Percentiles rank a stretch among this genome's conserved stretches.
phyloP scores from a whole-genome alignment of 2,113 vertebrate species.

The Ciconia boyciana region DNA sequence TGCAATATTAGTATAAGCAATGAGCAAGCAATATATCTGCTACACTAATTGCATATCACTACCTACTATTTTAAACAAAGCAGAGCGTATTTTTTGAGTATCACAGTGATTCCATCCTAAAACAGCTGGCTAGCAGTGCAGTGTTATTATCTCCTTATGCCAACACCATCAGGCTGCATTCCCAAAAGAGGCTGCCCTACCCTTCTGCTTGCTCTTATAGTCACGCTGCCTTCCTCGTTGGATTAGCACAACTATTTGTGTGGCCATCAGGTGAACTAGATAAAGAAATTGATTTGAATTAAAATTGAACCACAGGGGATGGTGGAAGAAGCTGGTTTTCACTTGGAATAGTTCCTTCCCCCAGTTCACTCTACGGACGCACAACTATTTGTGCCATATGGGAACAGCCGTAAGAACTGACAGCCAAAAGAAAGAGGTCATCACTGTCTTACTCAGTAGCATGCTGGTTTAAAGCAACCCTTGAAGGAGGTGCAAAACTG shows the following conservation, averaged over 20 bases:
- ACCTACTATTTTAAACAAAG: conserved; percentile 4
- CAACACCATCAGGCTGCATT: not conserved
- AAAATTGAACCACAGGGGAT: not conserved
- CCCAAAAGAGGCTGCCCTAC: not conserved
- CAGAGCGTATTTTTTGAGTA: not conserved
- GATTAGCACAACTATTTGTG: not conserved
- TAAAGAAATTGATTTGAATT: not conserved
- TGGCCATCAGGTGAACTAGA: not conserved
- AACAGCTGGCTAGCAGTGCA: not conserved
- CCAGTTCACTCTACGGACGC: not conserved
- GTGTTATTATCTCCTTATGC: not conserved
- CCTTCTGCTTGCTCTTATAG: not conserved
- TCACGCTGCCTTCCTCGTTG: not conserved
- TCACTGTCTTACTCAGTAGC: not conserved
- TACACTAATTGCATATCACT: not conserved
- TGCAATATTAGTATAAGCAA: not conserved
- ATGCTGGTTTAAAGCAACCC: not conserved
- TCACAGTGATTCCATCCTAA: not conserved
- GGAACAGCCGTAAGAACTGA: not conserved
- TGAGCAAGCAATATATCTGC: not conserved
- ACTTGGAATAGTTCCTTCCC: not conserved
- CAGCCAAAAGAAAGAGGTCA: not conserved
- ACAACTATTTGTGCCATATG: not conserved
- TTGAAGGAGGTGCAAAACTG: not conserved
- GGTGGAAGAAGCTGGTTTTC: not conserved